phyloP scores from a whole-genome alignment of 2,797 vertebrate genomes.

The Anguilla marmorata region DNA sequence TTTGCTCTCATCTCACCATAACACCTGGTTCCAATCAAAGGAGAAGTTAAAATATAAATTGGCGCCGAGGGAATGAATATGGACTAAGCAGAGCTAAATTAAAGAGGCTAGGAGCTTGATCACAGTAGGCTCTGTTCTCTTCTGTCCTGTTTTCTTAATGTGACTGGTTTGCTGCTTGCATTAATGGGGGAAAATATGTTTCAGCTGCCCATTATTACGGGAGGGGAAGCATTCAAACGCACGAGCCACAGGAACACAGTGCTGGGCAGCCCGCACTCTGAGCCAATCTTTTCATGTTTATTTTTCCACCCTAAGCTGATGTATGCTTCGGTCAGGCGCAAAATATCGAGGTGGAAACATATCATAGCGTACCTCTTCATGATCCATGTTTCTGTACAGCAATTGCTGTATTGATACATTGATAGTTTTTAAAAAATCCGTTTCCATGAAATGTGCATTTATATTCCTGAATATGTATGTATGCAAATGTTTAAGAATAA shows the following conservation, averaged over 20 bases:
- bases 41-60: neutral
- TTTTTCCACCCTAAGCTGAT: neutral
- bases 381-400: neutral
- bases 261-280: neutral
- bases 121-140: constrained; percentile 1
- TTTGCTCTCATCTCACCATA: neutral
- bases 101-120: neutral
- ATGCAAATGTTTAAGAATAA: neutral
- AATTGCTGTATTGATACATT: neutral
- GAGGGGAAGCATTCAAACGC: neutral
- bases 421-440: neutral
- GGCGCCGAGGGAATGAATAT: neutral
- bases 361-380: neutral
- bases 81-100: neutral
- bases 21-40: neutral
- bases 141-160: constrained; percentile 10
- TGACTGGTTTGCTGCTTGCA: neutral
- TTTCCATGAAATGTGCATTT: neutral
- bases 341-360: neutral
- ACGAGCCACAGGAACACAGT: neutral
- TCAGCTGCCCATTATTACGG: neutral
- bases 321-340: neutral
- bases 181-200: neutral
- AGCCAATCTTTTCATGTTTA: neutral
- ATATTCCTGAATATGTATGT: too few species aligned